These are phyloP conservation scores for Salvelinus namaycush DNA, from an alignment of 2,113 vertebrate species.

Conservation along the genomic window DNA sequence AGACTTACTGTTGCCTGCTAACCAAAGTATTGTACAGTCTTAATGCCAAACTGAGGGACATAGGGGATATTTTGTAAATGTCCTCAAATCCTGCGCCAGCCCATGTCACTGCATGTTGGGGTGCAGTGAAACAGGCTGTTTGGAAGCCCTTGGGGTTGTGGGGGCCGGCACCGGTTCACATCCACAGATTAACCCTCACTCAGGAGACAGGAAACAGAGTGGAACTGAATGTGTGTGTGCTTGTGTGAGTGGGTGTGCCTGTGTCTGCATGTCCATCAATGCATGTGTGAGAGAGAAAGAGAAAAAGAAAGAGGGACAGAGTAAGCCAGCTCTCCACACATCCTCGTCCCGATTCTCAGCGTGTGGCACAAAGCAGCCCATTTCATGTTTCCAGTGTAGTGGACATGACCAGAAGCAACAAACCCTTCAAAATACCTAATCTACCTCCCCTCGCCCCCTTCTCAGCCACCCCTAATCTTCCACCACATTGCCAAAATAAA, in stretches of 20 bases:
- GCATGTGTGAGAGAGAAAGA: conserved; percentile 34
- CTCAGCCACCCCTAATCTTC: conserved; percentile 39
- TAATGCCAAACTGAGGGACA: conserved; percentile 59
- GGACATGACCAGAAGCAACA: conserved; percentile 28
- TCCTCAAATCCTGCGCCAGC: conserved; percentile 58
- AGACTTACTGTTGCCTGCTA: no score
- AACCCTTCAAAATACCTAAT: conserved; percentile 36
- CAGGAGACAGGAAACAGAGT: conserved; percentile 70
- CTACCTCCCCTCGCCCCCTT: conserved; percentile 14
- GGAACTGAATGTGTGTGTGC: conserved; percentile 47
- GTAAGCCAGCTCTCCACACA: conserved; percentile 11
- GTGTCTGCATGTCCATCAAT: no score
- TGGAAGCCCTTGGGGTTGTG: conserved; percentile 52
- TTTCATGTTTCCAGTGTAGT: conserved; percentile 33
- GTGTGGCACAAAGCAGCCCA: conserved; percentile 21
- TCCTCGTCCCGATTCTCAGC: neutral
- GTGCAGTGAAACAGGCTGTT: conserved; percentile 57
- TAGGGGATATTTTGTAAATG: conserved; percentile 68
- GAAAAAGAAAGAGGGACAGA: conserved; percentile 15
- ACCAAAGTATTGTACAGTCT: no score
- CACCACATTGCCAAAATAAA: conserved; percentile 51
- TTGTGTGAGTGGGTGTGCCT: conserved; percentile 8
- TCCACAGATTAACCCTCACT: conserved; percentile 72
- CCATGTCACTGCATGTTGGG: conserved; percentile 14
- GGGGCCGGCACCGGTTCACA: conserved; percentile 66